Conservation (phyloP, 2,888 invertebrate genomes). For the Pandemis corylana region DNA sequence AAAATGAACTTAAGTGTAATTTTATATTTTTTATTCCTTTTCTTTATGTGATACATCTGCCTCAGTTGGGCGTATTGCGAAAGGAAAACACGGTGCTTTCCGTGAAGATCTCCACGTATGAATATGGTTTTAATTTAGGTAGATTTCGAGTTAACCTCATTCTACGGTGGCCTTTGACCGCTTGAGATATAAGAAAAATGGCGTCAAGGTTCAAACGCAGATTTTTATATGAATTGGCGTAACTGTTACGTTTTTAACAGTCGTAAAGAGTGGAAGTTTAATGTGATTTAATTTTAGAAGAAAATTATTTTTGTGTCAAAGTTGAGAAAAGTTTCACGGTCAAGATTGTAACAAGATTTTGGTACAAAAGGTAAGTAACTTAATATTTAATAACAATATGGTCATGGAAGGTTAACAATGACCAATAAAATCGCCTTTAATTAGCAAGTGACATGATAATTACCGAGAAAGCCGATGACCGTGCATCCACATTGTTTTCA, state of each 20-base stretch:
- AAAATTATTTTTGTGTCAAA: too few species aligned
- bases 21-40: background rate
- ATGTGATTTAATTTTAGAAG: too few species aligned
- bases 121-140: conserved; percentile 14
- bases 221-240: conserved; percentile 1
- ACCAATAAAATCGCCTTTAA: conserved; percentile 36
- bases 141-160: conserved; percentile 24
- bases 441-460: conserved; percentile 48
- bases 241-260: background rate
- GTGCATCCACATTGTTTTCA: conserved; percentile 79
- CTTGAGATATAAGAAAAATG: conserved; percentile 32
- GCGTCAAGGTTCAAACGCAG: conserved; percentile 21
- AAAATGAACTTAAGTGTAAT: too few species aligned
- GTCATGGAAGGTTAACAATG: background rate
- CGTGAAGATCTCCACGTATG: conserved; percentile 10
- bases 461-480: conserved; percentile 68
- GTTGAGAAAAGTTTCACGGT: background rate
- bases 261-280: too few species aligned
- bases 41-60: background rate
- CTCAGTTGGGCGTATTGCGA: conserved; percentile 7
- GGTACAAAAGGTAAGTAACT: conserved; percentile 1
- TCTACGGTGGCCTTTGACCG: conserved; percentile 32
- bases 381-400: background rate
- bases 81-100: conserved; percentile 18
- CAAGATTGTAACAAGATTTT: background rate